Conservation (phyloP, 2,113 vertebrate genomes). For the Oryzias woworae region DNA sequence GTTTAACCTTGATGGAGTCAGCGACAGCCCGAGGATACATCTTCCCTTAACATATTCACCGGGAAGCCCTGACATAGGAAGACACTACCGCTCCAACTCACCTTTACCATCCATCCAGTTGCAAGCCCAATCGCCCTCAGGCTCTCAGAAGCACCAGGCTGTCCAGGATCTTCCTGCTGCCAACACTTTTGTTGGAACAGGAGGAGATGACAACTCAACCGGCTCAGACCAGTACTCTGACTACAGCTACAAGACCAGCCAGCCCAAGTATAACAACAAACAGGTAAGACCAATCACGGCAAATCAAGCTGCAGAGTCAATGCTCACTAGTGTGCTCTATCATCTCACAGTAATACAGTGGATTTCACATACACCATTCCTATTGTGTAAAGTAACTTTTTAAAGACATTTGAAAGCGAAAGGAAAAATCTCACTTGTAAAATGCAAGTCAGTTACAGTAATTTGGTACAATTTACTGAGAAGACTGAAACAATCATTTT, state of each 20-base stretch:
- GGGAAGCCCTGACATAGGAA: slow-evolving; percentile 93
- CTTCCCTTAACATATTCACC: slow-evolving; percentile 97
- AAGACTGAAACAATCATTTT: slow-evolving; percentile 3
- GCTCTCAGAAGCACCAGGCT: slow-evolving; percentile 97
- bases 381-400: background rate
- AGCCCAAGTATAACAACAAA: slow-evolving; percentile 97
- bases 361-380: background rate
- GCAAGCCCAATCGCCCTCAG: slow-evolving; percentile 96
- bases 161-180: slow-evolving; percentile 97
- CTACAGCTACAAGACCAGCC: slow-evolving; percentile 98
- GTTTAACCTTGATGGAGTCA: slow-evolving; percentile 93
- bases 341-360: background rate
- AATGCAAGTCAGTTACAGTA: background rate
- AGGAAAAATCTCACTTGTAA: background rate
- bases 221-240: slow-evolving; percentile 99
- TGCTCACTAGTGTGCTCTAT: background rate
- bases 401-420: background rate
- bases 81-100: slow-evolving; percentile 98
- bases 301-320: slow-evolving; percentile 8
- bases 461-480: slow-evolving; percentile 4
- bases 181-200: slow-evolving; percentile 98
- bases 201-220: slow-evolving; percentile 96
- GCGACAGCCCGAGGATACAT: slow-evolving; percentile 96
- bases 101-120: slow-evolving; percentile 97
- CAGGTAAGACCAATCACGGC: slow-evolving; percentile 86